Evolutionary conservation across 2,888 invertebrate species (phyloP).

Genomic region (Allophyes oxyacanthae): DNA sequence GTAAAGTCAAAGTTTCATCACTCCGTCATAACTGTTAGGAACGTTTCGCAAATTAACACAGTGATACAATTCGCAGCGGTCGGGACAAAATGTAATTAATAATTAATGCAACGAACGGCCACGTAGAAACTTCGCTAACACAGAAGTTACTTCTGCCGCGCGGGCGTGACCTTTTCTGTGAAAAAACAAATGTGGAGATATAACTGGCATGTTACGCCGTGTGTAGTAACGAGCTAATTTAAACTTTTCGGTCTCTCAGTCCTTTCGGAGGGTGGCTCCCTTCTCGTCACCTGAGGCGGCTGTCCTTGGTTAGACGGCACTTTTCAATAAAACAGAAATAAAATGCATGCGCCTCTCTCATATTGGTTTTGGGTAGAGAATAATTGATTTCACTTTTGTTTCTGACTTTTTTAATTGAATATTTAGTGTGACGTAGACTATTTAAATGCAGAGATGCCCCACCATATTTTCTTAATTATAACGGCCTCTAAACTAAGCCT

Average conservation of each 20-base stretch:
- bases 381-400: slow-evolving; percentile 44
- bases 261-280: slow-evolving; percentile 77
- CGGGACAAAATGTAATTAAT: slow-evolving; percentile 73
- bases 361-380: slow-evolving; percentile 51
- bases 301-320: slow-evolving; percentile 73
- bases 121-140: slow-evolving; percentile 75
- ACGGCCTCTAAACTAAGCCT: too few relatives aligned
- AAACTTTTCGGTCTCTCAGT: slow-evolving; percentile 85
- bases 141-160: slow-evolving; percentile 71
- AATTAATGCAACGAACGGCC: slow-evolving; percentile 77
- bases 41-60: slow-evolving; percentile 66
- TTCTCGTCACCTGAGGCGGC: slow-evolving; percentile 84
- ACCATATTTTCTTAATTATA: too few relatives aligned
- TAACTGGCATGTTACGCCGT: slow-evolving; percentile 80
- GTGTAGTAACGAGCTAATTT: slow-evolving; percentile 89
- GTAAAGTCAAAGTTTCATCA: slow-evolving; percentile 39
- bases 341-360: slow-evolving; percentile 59
- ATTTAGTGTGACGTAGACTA: background rate
- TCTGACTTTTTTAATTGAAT: slow-evolving; percentile 26
- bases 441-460: background rate
- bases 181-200: slow-evolving; percentile 84
- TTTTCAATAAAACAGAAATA: slow-evolving; percentile 78
- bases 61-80: slow-evolving; percentile 57
- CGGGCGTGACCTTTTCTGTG: slow-evolving; percentile 80
- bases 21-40: slow-evolving; percentile 46